Conservation (phyloP, 53 echinoderm and acorn worm species). For the Temnopleurus reevesii region DNA sequence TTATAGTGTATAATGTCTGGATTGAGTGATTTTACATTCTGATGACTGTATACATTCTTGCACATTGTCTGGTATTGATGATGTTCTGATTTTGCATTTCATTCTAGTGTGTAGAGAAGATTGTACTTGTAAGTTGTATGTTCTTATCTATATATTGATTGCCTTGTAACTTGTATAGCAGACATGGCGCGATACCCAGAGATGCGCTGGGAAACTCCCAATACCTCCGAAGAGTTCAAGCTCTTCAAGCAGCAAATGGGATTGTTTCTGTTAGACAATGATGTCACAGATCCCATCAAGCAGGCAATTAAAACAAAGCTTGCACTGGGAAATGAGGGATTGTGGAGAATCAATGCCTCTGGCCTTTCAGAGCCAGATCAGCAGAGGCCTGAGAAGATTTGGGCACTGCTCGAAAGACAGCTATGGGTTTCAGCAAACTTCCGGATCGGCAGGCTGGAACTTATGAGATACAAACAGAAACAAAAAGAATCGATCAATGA, state of each 20-base stretch:
- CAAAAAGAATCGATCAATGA: background rate
- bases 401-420: constrained; percentile 61
- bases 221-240: constrained; percentile 25
- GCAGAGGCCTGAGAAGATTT: constrained; percentile 59
- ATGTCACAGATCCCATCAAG: constrained; percentile 52
- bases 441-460: background rate
- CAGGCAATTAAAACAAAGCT: constrained; percentile 67
- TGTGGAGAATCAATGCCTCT: constrained; percentile 66
- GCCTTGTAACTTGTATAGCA: background rate
- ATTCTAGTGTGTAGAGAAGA: too few species aligned
- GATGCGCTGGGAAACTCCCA: background rate
- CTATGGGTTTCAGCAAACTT: background rate
- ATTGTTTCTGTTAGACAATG: constrained; percentile 62
- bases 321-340: constrained; percentile 76
- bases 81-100: too few species aligned
- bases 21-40: too few species aligned
- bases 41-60: too few species aligned
- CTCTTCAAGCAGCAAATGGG: constrained; percentile 32
- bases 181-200: constrained; percentile 34
- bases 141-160: background rate
- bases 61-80: too few species aligned
- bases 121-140: too few species aligned
- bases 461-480: background rate
- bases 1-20: too few species aligned
- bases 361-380: constrained; percentile 63